phyloP scores from a whole-genome alignment of 2,888 invertebrate species.

The Aphodius sticticus region DNA sequence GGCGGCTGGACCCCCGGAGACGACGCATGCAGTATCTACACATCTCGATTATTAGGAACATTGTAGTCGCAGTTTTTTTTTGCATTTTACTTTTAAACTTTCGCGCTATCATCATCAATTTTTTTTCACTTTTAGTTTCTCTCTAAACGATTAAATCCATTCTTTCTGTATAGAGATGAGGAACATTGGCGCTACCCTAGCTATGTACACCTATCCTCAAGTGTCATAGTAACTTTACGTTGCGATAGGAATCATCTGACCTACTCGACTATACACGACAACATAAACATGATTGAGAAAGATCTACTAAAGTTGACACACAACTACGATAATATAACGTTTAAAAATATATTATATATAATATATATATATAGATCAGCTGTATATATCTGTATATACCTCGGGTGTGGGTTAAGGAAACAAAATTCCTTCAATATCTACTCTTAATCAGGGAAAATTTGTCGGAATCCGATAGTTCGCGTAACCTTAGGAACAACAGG shows the following conservation, averaged over 20 bases:
- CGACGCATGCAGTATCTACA: constrained; percentile 60
- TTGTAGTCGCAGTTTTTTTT: constrained; percentile 57
- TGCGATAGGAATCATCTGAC: constrained; percentile 61
- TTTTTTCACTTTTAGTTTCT: constrained; percentile 21
- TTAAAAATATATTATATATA: constrained; percentile 50
- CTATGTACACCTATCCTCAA: constrained; percentile 45
- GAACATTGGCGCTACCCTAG: constrained; percentile 48
- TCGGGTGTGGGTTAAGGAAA: constrained; percentile 6
- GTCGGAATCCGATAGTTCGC: constrained; percentile 5
- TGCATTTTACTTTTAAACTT: constrained; percentile 26
- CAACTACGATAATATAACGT: constrained; percentile 55
- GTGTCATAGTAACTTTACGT: constrained; percentile 62
- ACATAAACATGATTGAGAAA: constrained; percentile 55
- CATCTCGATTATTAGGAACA: constrained; percentile 59
- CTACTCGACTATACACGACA: constrained; percentile 59
- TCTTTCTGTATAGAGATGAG: constrained; percentile 54
- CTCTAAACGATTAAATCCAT: constrained; percentile 20
- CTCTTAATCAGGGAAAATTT: constrained; percentile 15
- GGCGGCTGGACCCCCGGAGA: constrained; percentile 55
- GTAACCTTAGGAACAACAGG: constrained; percentile 19
- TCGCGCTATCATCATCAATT: constrained; percentile 30
- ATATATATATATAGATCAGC: constrained; percentile 54
- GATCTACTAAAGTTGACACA: constrained; percentile 50
- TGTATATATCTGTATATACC: constrained; percentile 48
- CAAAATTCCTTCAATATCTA: background rate